phyloP scores from a whole-genome alignment of 2,113 vertebrate species.

The Engraulis encrasicolus region DNA sequence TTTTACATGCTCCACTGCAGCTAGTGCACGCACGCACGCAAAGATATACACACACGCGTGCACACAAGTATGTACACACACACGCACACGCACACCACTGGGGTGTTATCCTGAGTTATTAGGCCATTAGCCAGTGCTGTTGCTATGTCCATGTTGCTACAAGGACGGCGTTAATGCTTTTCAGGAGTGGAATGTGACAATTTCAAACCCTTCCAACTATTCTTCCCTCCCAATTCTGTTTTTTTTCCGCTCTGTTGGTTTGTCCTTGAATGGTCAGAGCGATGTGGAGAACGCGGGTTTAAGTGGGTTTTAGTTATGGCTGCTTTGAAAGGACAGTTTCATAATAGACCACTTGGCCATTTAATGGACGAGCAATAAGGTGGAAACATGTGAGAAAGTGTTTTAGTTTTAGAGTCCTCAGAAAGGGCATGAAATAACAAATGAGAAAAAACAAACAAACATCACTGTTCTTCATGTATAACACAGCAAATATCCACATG shows the following conservation, averaged over 20 bases:
- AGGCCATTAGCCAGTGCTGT: not conserved
- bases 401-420: too few species aligned
- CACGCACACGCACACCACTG: not conserved
- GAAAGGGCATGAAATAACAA: too few species aligned
- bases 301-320: too few species aligned
- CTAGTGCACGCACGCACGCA: fast-evolving
- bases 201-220: not conserved
- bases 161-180: not conserved
- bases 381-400: not conserved
- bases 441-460: too few species aligned
- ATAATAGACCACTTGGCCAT: not conserved
- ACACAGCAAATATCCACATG: not conserved
- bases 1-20: not conserved
- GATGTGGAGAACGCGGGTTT: not conserved
- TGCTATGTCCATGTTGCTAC: not conserved
- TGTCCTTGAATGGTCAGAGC: not conserved
- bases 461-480: not conserved
- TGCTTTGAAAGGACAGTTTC: too few species aligned
- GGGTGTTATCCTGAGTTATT: slow-evolving; percentile 9
- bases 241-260: not conserved
- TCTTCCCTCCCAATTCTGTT: too few species aligned
- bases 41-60: too few species aligned
- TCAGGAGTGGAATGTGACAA: not conserved
- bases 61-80: too few species aligned
- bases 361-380: not conserved